phyloP scores from a whole-genome alignment of 2,888 invertebrate species.

The Copidosoma aretas region DNA sequence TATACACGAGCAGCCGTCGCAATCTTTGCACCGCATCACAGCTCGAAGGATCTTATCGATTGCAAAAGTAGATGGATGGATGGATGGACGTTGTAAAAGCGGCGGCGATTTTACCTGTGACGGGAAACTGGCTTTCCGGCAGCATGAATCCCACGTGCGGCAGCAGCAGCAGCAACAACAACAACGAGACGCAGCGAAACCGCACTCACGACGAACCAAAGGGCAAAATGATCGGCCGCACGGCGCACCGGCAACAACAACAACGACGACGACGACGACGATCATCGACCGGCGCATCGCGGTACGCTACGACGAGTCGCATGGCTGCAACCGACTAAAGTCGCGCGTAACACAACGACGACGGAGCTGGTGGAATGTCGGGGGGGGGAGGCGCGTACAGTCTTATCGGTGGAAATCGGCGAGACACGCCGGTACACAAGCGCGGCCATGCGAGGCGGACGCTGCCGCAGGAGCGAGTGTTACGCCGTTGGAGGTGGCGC shows the following conservation, averaged over 20 bases:
- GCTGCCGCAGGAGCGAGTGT: not conserved
- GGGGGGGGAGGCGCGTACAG: not conserved
- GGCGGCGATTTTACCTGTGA: conserved; percentile 55
- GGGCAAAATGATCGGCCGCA: too few species aligned
- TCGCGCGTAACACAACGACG: too few species aligned
- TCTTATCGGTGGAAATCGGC: not conserved
- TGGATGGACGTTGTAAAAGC: not conserved
- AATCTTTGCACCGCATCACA: too few species aligned
- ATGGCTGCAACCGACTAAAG: too few species aligned
- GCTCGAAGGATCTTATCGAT: not conserved
- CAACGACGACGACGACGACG: too few species aligned
- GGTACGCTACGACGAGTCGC: too few species aligned
- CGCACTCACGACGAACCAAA: too few species aligned
- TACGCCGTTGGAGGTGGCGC: not conserved
- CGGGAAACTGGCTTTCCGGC: conserved; percentile 62
- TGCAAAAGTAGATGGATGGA: not conserved
- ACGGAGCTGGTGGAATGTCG: not conserved
- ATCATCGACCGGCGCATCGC: too few species aligned
- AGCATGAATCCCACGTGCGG: conserved; percentile 53
- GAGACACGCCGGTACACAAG: not conserved
- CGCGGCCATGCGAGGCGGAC: not conserved
- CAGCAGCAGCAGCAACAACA: too few species aligned
- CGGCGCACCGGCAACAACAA: not conserved
- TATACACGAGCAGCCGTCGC: too few species aligned
- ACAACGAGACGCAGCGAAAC: not conserved